These are phyloP conservation scores for Nipponacmea schrenckii DNA, from an alignment of 2,888 invertebrate species.

Conservation along the genomic window DNA sequence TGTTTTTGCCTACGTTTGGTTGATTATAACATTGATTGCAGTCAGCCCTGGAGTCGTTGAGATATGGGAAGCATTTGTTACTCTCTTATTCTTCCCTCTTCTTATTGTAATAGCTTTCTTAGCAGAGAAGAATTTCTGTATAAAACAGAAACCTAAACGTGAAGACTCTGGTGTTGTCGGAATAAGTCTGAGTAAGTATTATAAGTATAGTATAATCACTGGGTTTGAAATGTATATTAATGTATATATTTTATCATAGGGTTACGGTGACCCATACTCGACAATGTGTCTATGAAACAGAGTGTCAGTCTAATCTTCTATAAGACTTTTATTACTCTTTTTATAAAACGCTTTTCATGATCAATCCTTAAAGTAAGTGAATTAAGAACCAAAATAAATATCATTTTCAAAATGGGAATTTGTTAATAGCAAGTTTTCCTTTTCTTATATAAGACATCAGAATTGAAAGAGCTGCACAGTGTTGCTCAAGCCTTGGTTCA, in stretches of 20 bases:
- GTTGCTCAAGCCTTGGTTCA: no score
- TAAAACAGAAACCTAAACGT: constrained; percentile 53
- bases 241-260: no score
- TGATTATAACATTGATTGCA: constrained; percentile 70
- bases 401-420: no score
- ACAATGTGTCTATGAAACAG: constrained; percentile 13
- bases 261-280: not conserved
- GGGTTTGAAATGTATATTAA: no score
- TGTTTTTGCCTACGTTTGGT: constrained; percentile 75
- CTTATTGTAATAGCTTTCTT: constrained; percentile 72
- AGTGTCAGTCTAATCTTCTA: constrained; percentile 25
- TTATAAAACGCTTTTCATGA: constrained; percentile 21
- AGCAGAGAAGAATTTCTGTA: constrained; percentile 69
- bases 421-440: no score
- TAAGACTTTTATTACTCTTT: constrained; percentile 14
- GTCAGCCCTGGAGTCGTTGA: constrained; percentile 69
- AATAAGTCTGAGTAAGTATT: constrained; percentile 51
- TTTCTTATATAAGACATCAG: no score
- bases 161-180: constrained; percentile 48
- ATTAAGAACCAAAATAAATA: no score
- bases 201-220: not conserved
- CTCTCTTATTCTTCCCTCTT: constrained; percentile 72
- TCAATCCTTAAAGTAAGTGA: constrained; percentile 11
- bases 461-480: no score
- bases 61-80: constrained; percentile 73